phyloP scores from a whole-genome alignment of 2,888 invertebrate genomes.

The Parochlus steinenii region DNA sequence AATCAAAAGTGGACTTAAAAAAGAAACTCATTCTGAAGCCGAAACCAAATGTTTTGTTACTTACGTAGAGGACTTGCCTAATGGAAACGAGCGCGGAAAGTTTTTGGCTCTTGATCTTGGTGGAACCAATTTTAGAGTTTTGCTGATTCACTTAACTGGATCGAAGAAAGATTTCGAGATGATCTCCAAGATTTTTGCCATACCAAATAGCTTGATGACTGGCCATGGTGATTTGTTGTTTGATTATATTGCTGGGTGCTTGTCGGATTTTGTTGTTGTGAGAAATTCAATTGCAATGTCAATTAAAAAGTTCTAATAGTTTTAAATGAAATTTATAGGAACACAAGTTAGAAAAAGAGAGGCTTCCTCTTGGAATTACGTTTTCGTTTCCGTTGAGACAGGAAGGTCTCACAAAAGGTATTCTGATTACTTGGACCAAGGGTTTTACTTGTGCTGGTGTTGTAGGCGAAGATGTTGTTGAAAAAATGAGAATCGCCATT shows the following conservation, averaged over 20 bases:
- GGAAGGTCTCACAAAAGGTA: background rate
- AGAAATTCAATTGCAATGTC: background rate
- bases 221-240: constrained; percentile 47
- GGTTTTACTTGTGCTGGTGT: constrained; percentile 2
- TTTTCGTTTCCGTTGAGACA: constrained; percentile 1
- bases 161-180: constrained; percentile 45
- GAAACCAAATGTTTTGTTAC: constrained; percentile 90
- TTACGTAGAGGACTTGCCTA: constrained; percentile 87
- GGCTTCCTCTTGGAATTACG: constrained; percentile 42
- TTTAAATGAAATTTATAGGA: background rate
- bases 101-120: constrained; percentile 55
- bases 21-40: constrained; percentile 56
- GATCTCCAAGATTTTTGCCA: constrained; percentile 53
- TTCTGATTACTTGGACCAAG: background rate
- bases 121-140: constrained; percentile 55
- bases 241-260: constrained; percentile 49
- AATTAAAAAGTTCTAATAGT: background rate
- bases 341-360: constrained; percentile 16
- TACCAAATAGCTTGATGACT: constrained; percentile 48
- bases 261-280: constrained; percentile 34
- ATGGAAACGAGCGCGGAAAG: constrained; percentile 61
- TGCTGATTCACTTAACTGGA: constrained; percentile 40
- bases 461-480: constrained; percentile 1
- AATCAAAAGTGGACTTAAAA: constrained; percentile 62
- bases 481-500: background rate